Conservation (phyloP, 2,797 vertebrate species). For the Aselliscus stoliczkanus region DNA sequence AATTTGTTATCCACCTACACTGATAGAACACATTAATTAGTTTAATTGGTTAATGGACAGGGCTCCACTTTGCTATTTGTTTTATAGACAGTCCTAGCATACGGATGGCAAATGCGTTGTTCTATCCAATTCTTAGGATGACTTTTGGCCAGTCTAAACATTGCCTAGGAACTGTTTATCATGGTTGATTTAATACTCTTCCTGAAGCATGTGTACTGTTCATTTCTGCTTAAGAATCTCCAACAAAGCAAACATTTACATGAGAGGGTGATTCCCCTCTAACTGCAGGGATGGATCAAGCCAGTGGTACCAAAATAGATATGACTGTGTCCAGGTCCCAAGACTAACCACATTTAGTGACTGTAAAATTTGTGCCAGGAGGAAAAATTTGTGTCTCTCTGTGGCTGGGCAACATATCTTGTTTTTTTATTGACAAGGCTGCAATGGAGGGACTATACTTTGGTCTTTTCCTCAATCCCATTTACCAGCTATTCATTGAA, state of each 20-base stretch:
- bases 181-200: conserved; percentile 37
- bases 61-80: background rate
- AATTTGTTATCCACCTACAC: background rate
- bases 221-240: conserved; percentile 59
- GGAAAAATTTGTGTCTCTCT: background rate
- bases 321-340: background rate
- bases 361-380: background rate
- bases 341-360: conserved; percentile 9
- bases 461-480: background rate
- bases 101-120: background rate
- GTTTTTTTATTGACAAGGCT: background rate
- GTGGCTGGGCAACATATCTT: background rate
- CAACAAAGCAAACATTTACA: conserved; percentile 69
- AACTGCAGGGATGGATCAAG: background rate
- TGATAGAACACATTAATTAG: background rate
- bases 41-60: background rate
- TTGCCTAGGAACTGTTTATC: conserved; percentile 62
- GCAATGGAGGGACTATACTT: background rate
- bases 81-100: background rate
- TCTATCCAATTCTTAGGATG: background rate
- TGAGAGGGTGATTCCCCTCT: conserved; percentile 45
- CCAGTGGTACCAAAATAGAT: conserved; percentile 35
- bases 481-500: background rate
- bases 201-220: conserved; percentile 48
- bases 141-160: conserved; percentile 62